Evolutionary conservation across 2,888 invertebrate genomes (phyloP).

Genomic region (Hirtodrosophila confusa): DNA sequence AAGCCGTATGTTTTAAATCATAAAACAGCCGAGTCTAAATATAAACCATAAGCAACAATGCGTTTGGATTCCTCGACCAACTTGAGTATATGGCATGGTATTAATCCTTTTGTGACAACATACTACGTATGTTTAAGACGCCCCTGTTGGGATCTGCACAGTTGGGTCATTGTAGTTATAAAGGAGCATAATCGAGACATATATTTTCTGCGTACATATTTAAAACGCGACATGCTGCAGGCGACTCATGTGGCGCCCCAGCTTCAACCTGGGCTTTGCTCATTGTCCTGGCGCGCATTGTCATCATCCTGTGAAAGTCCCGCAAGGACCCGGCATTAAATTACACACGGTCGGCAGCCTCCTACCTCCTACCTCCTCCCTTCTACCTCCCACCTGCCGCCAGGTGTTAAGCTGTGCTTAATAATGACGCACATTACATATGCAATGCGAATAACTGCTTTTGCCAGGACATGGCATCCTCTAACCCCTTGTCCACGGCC

Average conservation of each 20-base stretch:
- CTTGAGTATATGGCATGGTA: no score
- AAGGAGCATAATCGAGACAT: slow-evolving; percentile 17
- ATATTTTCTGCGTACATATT: slow-evolving; percentile 29
- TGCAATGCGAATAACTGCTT: slow-evolving; percentile 56
- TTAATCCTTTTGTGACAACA: not conserved
- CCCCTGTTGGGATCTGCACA: slow-evolving; percentile 1
- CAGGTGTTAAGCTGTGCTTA: slow-evolving; percentile 69
- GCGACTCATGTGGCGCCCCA: slow-evolving; percentile 5
- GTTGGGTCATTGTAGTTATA: slow-evolving; percentile 21
- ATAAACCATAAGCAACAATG: no score
- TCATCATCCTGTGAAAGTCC: slow-evolving; percentile 55
- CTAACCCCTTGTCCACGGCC: slow-evolving; percentile 15
- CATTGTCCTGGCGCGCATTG: slow-evolving; percentile 46
- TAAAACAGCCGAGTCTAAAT: no score
- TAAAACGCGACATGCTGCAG: slow-evolving; percentile 27
- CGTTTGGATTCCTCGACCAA: no score
- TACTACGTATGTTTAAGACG: slow-evolving; percentile 15
- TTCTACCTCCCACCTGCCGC: slow-evolving; percentile 2
- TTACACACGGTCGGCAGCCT: slow-evolving; percentile 30
- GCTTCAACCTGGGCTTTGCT: slow-evolving; percentile 13
- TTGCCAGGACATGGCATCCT: slow-evolving; percentile 23
- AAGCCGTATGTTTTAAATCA: no score
- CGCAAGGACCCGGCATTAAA: slow-evolving; percentile 59
- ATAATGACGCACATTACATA: slow-evolving; percentile 69
- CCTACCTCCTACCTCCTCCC: not conserved